These are phyloP conservation scores for Cheilosia variabilis DNA, from an alignment of 2,888 invertebrate genomes.

Conservation along the genomic window DNA sequence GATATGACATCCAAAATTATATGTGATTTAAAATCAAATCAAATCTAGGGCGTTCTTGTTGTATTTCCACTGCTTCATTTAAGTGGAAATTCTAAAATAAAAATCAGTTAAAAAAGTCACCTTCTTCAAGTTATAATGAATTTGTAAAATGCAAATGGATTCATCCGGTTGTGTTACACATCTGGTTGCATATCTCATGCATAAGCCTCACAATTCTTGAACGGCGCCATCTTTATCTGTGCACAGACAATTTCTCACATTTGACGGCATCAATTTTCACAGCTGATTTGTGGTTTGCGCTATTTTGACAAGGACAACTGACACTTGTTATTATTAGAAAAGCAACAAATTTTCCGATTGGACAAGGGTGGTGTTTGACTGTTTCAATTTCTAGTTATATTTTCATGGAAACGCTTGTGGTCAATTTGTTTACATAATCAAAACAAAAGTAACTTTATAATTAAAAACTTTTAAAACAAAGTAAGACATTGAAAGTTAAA, in stretches of 20 bases:
- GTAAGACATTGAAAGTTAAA: background rate
- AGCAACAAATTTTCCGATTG: conserved; percentile 26
- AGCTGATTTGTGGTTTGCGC: background rate
- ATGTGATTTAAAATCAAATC: too few species aligned
- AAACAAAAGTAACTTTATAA: conserved; percentile 23
- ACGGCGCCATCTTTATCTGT: conserved; percentile 1
- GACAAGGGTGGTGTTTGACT: conserved; percentile 26
- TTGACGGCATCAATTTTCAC: conserved; percentile 14
- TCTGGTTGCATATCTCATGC: background rate
- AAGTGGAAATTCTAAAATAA: too few species aligned
- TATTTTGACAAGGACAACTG: background rate
- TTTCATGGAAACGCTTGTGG: conserved; percentile 52
- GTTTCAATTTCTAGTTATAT: conserved; percentile 10
- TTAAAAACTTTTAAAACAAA: background rate
- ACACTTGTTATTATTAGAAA: conserved; percentile 51
- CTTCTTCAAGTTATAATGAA: too few species aligned
- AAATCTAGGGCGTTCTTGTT: too few species aligned
- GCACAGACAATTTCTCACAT: background rate
- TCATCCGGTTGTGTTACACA: too few species aligned
- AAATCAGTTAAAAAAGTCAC: too few species aligned
- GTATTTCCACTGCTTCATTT: too few species aligned
- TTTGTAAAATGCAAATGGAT: too few species aligned
- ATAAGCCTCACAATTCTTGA: background rate
- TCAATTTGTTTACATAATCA: conserved; percentile 63
- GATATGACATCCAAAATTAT: too few species aligned